Conservation (phyloP, 2,113 vertebrate species). For the Recurvirostra avosetta region DNA sequence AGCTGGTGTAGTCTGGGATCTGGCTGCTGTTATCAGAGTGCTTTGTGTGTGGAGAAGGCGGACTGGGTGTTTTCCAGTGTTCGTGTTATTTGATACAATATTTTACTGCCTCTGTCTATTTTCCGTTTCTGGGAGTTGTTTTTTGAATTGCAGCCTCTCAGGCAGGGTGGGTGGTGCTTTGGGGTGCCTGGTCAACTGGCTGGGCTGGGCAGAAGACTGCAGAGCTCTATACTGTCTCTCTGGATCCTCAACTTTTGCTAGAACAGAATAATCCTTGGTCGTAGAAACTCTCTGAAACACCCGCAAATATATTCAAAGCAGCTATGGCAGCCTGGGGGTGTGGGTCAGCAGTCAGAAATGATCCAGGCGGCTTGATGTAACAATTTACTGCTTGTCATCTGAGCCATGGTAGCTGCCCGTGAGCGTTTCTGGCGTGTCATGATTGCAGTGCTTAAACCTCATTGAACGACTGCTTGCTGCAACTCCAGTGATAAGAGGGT, state of each 20-base stretch:
- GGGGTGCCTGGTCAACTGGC: neutral
- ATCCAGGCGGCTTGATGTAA: neutral
- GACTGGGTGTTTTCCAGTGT: neutral
- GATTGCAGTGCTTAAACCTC: neutral
- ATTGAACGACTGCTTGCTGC: neutral
- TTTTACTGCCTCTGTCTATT: constrained; percentile 23
- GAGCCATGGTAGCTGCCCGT: neutral
- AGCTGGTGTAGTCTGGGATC: neutral
- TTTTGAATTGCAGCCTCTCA: neutral
- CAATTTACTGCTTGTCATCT: neutral
- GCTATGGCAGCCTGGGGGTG: neutral
- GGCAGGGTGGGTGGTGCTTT: neutral
- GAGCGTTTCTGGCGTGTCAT: neutral
- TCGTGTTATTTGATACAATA: neutral
- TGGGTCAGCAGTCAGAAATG: constrained; percentile 41
- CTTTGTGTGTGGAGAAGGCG: neutral
- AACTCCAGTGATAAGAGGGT: neutral
- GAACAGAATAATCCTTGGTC: neutral
- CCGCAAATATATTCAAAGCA: neutral
- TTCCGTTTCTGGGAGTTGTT: neutral
- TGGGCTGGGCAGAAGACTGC: neutral
- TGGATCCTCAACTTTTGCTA: neutral
- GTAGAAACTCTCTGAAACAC: neutral
- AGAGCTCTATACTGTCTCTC: neutral
- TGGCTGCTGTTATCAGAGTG: neutral